phyloP scores from a whole-genome alignment of 2,888 invertebrate species.

The Oscheius sp. region DNA sequence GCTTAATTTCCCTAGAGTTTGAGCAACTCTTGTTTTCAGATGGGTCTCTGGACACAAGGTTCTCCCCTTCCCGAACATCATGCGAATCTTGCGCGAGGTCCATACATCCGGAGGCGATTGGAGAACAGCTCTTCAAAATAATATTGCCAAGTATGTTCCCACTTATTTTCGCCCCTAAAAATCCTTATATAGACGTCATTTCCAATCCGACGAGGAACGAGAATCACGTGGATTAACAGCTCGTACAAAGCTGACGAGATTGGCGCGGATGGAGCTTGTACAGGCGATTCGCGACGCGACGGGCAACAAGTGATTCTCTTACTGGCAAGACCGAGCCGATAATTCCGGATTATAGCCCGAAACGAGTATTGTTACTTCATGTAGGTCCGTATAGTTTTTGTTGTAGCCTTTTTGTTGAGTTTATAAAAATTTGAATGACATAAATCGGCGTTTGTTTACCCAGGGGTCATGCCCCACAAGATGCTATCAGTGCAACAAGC shows the following conservation, averaged over 20 bases:
- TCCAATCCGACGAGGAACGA: constrained; percentile 30
- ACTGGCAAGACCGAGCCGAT: background rate
- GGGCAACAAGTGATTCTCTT: constrained; percentile 21
- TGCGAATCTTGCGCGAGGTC: constrained; percentile 57
- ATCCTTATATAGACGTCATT: constrained; percentile 35
- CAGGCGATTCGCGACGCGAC: constrained; percentile 35
- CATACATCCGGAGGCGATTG: constrained; percentile 64
- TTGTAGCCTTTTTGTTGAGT: background rate
- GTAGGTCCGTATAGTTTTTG: background rate
- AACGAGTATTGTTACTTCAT: constrained; percentile 4
- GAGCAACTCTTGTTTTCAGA: constrained; percentile 33
- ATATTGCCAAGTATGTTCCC: constrained; percentile 49
- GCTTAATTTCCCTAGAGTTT: background rate
- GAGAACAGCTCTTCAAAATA: constrained; percentile 58
- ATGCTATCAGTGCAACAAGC: too few species aligned
- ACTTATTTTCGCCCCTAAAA: background rate
- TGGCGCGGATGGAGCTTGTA: constrained; percentile 36
- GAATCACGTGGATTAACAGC: constrained; percentile 9
- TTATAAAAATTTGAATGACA: background rate
- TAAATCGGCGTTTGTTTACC: background rate
- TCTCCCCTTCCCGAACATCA: constrained; percentile 58
- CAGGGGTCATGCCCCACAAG: too few species aligned
- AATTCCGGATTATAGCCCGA: background rate
- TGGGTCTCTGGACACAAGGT: constrained; percentile 63
- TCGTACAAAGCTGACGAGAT: background rate